These are phyloP conservation scores for Dipodomys ordii DNA, from an alignment of 2,113 vertebrate genomes.

Conservation along the genomic window DNA sequence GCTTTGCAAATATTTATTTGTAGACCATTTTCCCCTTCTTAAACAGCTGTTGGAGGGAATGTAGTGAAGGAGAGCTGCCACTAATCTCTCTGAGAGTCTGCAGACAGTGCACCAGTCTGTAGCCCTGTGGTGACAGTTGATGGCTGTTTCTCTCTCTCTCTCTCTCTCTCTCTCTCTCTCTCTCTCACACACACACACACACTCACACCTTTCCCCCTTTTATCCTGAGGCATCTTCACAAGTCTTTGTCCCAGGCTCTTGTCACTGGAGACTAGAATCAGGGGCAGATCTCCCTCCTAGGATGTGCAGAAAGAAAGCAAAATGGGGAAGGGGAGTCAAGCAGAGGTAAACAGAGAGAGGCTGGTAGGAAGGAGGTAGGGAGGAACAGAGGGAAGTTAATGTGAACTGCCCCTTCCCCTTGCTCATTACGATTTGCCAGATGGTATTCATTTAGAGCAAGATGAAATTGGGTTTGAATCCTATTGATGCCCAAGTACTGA, in stretches of 20 bases:
- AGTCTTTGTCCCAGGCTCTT: neutral
- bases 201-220: neutral
- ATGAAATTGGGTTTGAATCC: neutral
- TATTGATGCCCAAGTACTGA: neutral
- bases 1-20: conserved; percentile 62
- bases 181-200: neutral
- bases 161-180: neutral
- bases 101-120: neutral
- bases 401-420: neutral
- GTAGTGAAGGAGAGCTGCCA: neutral
- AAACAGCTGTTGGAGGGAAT: conserved; percentile 15
- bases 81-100: neutral
- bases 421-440: neutral
- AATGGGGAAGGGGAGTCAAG: neutral
- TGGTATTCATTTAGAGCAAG: neutral
- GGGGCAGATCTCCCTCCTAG: neutral
- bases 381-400: neutral
- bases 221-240: neutral
- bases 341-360: neutral
- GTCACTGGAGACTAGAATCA: neutral
- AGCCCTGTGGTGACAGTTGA: neutral
- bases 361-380: no score
- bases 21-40: conserved; percentile 10
- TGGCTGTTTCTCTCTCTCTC: neutral
- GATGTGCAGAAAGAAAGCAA: neutral